Conservation (phyloP, 92 coral and sea anemone species). For the Porites cylindrica region DNA sequence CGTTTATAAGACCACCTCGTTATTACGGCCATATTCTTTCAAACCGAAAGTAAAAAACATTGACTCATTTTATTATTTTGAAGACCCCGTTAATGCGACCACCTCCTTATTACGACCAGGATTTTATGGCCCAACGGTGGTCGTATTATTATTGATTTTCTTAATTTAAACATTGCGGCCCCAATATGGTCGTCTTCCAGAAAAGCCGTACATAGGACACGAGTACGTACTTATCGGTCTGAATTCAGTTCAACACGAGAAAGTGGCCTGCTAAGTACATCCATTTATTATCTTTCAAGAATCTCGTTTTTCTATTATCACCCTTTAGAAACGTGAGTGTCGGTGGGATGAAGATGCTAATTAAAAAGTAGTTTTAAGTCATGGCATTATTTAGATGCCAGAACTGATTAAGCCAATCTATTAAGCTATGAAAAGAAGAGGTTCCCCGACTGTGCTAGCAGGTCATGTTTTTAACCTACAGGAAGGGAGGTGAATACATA, state of each 20-base stretch:
- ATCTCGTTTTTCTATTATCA: background rate
- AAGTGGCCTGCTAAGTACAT: background rate
- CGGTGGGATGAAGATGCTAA: background rate
- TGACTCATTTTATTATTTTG: too few species aligned
- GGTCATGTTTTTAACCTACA: background rate
- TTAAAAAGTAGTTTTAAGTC: background rate
- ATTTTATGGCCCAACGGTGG: too few species aligned
- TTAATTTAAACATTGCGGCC: too few species aligned
- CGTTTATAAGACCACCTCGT: too few species aligned
- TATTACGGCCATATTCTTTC: too few species aligned
- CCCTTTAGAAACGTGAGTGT: background rate
- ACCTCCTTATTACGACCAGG: too few species aligned
- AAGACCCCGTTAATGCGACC: too few species aligned
- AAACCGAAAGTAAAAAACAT: too few species aligned
- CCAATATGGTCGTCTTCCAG: too few species aligned
- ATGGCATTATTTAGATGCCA: background rate
- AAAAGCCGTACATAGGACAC: too few species aligned
- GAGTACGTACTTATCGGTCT: too few species aligned
- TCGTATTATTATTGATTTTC: too few species aligned
- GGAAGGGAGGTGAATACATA: slow-evolving; percentile 2
- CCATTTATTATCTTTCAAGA: background rate
- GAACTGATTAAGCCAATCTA: background rate
- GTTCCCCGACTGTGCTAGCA: background rate
- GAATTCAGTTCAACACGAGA: background rate
- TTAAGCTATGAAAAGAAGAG: background rate